Conservation (phyloP, 92 coral and sea anemone genomes). For the Scolanthus callimorphus region DNA sequence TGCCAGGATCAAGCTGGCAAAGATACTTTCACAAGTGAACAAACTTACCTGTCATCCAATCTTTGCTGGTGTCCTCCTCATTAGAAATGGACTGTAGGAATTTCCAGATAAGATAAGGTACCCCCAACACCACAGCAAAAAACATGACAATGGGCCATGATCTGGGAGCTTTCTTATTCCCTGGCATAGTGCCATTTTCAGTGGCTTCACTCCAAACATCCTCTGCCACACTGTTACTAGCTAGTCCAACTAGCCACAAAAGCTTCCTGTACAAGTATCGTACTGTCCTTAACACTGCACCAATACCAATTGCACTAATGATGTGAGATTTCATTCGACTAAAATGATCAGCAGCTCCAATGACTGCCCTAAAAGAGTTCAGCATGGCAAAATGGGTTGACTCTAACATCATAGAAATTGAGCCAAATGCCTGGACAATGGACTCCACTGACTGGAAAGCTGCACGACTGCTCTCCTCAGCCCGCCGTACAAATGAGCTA, state of each 20-base stretch:
- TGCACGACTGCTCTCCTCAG: slow-evolving; percentile 87
- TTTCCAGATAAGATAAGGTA: slow-evolving; percentile 92
- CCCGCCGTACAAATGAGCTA: slow-evolving; percentile 87
- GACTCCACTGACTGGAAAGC: slow-evolving; percentile 97
- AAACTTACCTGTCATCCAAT: slow-evolving; percentile 92
- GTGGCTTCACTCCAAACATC: slow-evolving; percentile 85
- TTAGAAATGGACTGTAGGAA: slow-evolving; percentile 63
- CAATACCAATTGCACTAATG: slow-evolving; percentile 73
- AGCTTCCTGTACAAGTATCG: slow-evolving; percentile 65
- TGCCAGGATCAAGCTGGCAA: no score
- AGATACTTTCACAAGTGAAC: no score
- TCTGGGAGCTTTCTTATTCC: slow-evolving; percentile 43
- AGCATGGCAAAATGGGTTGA: slow-evolving; percentile 95
- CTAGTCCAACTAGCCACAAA: slow-evolving; percentile 55
- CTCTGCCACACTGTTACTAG: slow-evolving; percentile 51
- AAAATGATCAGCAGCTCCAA: slow-evolving; percentile 96
- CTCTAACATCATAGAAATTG: slow-evolving; percentile 97
- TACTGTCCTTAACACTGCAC: slow-evolving; percentile 68
- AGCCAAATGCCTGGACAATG: slow-evolving; percentile 97
- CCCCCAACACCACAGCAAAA: slow-evolving; percentile 93
- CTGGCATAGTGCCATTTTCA: slow-evolving; percentile 37
- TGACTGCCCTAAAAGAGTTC: slow-evolving; percentile 87
- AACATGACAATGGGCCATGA: slow-evolving; percentile 98
- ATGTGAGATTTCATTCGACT: slow-evolving; percentile 81
- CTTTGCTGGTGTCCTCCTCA: slow-evolving; percentile 52